Evolutionary conservation across 2,113 vertebrate species (phyloP), one percentile per base, ranked within the genome.

Genomic region (Sorex fumeus): DNA sequence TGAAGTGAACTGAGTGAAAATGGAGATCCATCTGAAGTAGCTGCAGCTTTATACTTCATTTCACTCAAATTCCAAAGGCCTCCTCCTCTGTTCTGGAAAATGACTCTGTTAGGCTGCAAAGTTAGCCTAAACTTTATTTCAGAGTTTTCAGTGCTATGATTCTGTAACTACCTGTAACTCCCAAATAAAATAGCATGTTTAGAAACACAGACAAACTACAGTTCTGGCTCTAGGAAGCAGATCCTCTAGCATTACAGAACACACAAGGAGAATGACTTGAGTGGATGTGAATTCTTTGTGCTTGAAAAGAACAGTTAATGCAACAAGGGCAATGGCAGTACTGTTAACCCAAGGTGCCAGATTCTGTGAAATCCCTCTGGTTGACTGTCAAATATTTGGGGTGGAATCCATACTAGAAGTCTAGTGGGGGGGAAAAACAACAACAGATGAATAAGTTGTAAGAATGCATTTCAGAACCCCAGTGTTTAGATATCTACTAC

Each of bases 291-390:
- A 88, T 30, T 80, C 66, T 50, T 78, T 89, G 70, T 34, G n/a
- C 79, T 75, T 87, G 53, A 87, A 95, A 94, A 94, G 47, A 70
- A 62, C n/a, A 78, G 15, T 91, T 66, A 80, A 77, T 69, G 30
- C 28, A 84, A 64, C 3, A 19, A 28, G 34, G 53, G 7, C 8
- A 60, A 77, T 60, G 34, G 67, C 16, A 80, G 36, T 18, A 36
- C 36, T 72, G 19, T 83, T 84, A 75, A 69, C 8, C 75, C 47
- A 89, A 81, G 25, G 43, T 50, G 64, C 36, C 53, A 72, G 71
- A 80, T n/a, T 79, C 60, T 79, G 78, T 32, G 69, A 66, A 81
- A 60, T 60, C 32, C 76, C 80, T 78, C 34, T 21, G 50, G 71
- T 62, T 72, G 83, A 84, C 11, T 88, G n/a, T 71, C 82, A 86